Conservation (phyloP, 2,888 invertebrate genomes). For the Oscheius sp. region DNA sequence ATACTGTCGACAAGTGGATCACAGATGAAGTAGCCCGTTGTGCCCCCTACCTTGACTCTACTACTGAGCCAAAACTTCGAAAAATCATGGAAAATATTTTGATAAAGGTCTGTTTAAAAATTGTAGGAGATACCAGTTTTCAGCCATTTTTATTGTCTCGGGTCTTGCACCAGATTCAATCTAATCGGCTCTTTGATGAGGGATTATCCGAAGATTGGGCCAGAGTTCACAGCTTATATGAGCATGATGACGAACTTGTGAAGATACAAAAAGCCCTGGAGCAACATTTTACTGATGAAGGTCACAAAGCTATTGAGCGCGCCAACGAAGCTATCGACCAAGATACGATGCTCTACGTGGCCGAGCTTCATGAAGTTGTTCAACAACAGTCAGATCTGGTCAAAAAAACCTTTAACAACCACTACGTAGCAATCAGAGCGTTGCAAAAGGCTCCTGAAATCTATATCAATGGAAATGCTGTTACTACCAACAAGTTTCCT, state of each 20-base stretch:
- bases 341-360: conserved; percentile 83
- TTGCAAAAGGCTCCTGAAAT: conserved; percentile 85
- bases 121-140: too few relatives aligned
- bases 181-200: conserved; percentile 77
- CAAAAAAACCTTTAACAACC: too few relatives aligned
- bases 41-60: conserved; percentile 92
- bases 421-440: conserved; percentile 81
- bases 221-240: too few relatives aligned
- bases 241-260: too few relatives aligned
- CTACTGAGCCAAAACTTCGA: conserved; percentile 83
- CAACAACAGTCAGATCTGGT: too few relatives aligned
- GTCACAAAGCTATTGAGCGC: conserved; percentile 90
- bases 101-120: too few relatives aligned
- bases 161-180: background rate
- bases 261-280: too few relatives aligned
- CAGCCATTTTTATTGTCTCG: conserved; percentile 73
- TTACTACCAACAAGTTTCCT: conserved; percentile 90
- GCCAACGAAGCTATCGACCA: conserved; percentile 85
- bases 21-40: conserved; percentile 94
- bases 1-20: conserved; percentile 92
- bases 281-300: conserved; percentile 78
- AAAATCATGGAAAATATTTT: too few relatives aligned
- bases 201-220: conserved; percentile 83
- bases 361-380: too few relatives aligned
- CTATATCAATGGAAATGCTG: conserved; percentile 96